A percentile compares a stretch with the other conserved stretches of the same genome.
These are phyloP conservation scores for Sisyra terminalis DNA, from an alignment of 2,888 invertebrate species.

Conservation along the genomic window DNA sequence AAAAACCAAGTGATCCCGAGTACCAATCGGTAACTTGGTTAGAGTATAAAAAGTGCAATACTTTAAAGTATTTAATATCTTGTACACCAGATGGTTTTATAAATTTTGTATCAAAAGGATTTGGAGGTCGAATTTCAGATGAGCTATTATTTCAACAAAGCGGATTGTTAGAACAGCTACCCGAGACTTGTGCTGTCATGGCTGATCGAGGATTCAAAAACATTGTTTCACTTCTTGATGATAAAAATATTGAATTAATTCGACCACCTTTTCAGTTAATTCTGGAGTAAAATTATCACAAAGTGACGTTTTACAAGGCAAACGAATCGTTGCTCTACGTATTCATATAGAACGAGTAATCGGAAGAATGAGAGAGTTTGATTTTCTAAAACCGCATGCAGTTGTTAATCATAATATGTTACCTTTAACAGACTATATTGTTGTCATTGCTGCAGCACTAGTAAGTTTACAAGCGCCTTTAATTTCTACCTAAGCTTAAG, in stretches of 20 bases:
- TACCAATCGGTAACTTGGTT: conserved; percentile 7
- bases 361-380: conserved; percentile 13
- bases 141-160: conserved; percentile 12
- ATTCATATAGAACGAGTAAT: conserved; percentile 15
- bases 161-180: conserved; percentile 13
- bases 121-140: conserved; percentile 17
- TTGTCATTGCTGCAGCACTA: conserved; percentile 11
- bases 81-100: conserved; percentile 16
- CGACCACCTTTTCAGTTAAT: conserved; percentile 13
- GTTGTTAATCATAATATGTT: conserved; percentile 10
- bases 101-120: conserved; percentile 17
- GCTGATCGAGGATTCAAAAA: conserved; percentile 15
- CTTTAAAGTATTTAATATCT: conserved; percentile 13
- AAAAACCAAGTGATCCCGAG: conserved; percentile 7
- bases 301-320: conserved; percentile 12
- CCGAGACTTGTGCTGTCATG: conserved; percentile 11
- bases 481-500: conserved; percentile 6
- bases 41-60: conserved; percentile 14
- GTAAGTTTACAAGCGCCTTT: conserved; percentile 13
- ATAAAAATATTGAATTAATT: conserved; percentile 12
- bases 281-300: conserved; percentile 10
- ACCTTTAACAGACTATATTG: conserved; percentile 9
- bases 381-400: conserved; percentile 13
- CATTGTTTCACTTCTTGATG: conserved; percentile 12
- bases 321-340: conserved; percentile 13